Percentiles rank a stretch among this genome's conserved stretches.
Evolutionary conservation across 2,113 vertebrate genomes (phyloP).

Genomic region (Furnarius figulus): DNA sequence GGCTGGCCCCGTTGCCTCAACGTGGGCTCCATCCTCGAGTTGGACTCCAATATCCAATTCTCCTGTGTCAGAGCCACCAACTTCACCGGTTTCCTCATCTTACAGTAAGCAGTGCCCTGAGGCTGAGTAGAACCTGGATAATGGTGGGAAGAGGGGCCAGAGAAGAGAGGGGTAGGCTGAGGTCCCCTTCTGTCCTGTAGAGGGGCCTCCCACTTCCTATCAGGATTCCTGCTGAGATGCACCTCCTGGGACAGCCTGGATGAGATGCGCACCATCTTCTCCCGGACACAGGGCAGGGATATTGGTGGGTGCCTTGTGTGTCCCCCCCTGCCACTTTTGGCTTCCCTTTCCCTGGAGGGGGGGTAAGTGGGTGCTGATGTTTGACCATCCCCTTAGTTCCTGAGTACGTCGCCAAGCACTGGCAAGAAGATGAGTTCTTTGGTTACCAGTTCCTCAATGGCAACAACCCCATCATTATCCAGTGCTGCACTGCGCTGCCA

Average conservation of each 20-base stretch:
- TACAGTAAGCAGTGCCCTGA: neutral
- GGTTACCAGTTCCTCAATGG: neutral
- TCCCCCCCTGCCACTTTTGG: neutral
- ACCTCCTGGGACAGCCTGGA: neutral
- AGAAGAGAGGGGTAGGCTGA: neutral
- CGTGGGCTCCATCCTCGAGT: neutral
- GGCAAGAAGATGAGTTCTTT: neutral
- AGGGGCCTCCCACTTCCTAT: neutral
- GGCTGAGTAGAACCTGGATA: neutral
- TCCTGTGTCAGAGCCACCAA: neutral
- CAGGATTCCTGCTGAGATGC: neutral
- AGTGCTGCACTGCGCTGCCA: neutral
- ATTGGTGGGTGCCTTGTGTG: neutral
- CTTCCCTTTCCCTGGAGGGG: neutral
- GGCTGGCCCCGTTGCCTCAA: neutral
- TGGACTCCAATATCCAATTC: neutral
- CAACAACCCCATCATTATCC: neutral
- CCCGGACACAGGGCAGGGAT: neutral
- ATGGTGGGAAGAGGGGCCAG: neutral
- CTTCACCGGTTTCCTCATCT: neutral
- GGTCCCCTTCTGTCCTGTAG: neutral
- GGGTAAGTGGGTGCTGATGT: neutral
- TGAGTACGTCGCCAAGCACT: neutral
- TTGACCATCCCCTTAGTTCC: neutral
- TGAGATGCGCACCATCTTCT: conserved; percentile 3